Base-by-base conservation (phyloP, 2,888 invertebrate species). In the Chrysomela aeneicollis region DNA sequence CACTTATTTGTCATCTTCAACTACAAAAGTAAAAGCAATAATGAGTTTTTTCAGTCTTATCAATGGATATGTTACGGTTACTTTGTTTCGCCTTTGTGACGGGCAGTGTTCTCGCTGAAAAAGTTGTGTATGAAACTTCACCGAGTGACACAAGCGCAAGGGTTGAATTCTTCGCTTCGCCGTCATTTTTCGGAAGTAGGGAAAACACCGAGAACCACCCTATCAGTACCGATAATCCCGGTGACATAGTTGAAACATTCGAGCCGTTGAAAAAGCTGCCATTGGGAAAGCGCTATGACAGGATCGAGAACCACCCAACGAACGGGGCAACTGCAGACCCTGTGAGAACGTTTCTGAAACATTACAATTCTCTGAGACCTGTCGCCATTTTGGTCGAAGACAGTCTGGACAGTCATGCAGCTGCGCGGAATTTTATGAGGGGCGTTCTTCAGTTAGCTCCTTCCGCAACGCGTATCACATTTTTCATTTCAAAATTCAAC, bases 401-500 rank as follows among this genome's bases (percentile, higher is more conserved):
- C 59, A 70, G 70, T 2, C 50, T 67, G 26, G 70, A 73, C 68
- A 74, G 73, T 54, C 66, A 70, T 35, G 17, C 66, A 17, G 65
- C 70, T 22, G 77, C 76, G 15, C 68, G 60, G 17, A 63, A 59
- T 66, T 79, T 77, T 64, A 59, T 77, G 60, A 65, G 72, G 54
- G 66, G 68, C 53, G 57, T 75, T 3, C 59, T 71, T 15, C 59
- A 70, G 53, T 15, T 67, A 35, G 59, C 71, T 12, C 63, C 64
- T 3, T 51, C 57, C 26, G 64, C 64, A 2, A 67, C 62, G 61
- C 57, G 66, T 19, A 66, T 73, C 42, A 74, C 79, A 60, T 80
- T 79, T 64, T 76, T 74, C 70, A 61, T 81, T 18, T 75, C 77
- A 70, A 79, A 76, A 63, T 81, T 78, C 57, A 81, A 81, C 64